A percentile compares a stretch with the other conserved stretches of the same genome.
phyloP scores from a whole-genome alignment of 2,888 invertebrate genomes.

The Helicoverpa assulta region DNA sequence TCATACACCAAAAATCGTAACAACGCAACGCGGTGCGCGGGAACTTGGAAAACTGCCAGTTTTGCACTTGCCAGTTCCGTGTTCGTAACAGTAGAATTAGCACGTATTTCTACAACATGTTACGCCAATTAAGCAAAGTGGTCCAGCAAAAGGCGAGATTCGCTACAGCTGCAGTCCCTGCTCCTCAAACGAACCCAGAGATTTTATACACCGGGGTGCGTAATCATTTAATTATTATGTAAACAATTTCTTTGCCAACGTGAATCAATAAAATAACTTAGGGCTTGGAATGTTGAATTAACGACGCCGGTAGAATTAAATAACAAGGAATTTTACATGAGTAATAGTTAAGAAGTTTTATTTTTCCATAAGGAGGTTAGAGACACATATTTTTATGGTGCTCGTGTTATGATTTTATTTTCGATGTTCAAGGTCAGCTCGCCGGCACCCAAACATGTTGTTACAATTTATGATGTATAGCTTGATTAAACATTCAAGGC shows the following conservation, averaged over 20 bases:
- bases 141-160: conserved; percentile 85
- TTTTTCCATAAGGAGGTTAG: neutral
- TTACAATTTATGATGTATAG: neutral
- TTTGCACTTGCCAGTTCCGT: conserved; percentile 22
- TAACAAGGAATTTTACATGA: neutral
- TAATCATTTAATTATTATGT: conserved; percentile 35
- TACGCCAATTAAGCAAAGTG: conserved; percentile 68
- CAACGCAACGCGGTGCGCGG: conserved; percentile 18
- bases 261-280: neutral
- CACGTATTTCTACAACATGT: conserved; percentile 49
- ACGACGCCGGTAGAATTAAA: neutral
- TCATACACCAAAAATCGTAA: neutral
- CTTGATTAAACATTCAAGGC: conserved; percentile 6
- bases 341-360: neutral
- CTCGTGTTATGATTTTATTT: neutral
- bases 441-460: conserved; percentile 29
- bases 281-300: neutral
- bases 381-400: neutral
- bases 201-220: conserved; percentile 94
- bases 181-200: conserved; percentile 92
- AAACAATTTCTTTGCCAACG: conserved; percentile 4
- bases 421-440: conserved; percentile 24
- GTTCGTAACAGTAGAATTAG: neutral
- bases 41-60: conserved; percentile 42
- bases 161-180: conserved; percentile 91